Base-by-base conservation (phyloP, 2,113 vertebrate genomes). In the Physeter macrocephalus region DNA sequence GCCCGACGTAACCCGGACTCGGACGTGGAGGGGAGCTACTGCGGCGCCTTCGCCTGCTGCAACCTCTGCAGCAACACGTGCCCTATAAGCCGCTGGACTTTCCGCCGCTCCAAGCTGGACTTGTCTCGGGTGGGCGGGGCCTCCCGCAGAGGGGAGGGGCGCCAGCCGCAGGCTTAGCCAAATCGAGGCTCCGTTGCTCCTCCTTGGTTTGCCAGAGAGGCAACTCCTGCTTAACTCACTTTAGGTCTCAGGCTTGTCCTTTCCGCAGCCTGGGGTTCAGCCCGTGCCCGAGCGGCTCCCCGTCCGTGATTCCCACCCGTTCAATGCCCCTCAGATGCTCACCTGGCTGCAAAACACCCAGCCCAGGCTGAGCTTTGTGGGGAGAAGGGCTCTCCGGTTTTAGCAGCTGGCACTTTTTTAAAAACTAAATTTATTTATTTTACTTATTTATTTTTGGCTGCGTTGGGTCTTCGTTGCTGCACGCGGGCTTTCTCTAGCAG, bases 61-160 rank as follows among this genome's bases (percentile, higher is more conserved):
- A 99, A 88, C 10, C 97, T 34, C 98, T 99, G 98, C 98, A 31
- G 14, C 98, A 98, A 89, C 97, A 93, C 0, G 98, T 99, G 71
- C 99, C 99, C 43, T 98, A 98, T 97, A 98, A 98, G 93, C 98
- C 98, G 0, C 80, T 98, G 95, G 99, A 99, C 88, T 99, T 99
- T 99, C 95, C 98, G 98, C 95, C 97, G 98, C 94, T 99, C 99
- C 75, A 98, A 98, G 97, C 98, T 98, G 88, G 97, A 91, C 89
- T 98, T 96, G 99, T 34, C 18, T 46, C 3, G 6, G 23, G 61
- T 13, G 87, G 49, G 66, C 41, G 20, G 29, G 39, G 72, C 52
- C 41, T 39, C n/a, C 57, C 0, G 5, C 20, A 1, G 54, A 62
- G 57, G 18, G 52, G 25, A 9, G 2, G 12, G 17, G 9, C 66